Evolutionary conservation across 2,113 vertebrate genomes (phyloP).

Genomic region (Campylorhamphus procurvoides): DNA sequence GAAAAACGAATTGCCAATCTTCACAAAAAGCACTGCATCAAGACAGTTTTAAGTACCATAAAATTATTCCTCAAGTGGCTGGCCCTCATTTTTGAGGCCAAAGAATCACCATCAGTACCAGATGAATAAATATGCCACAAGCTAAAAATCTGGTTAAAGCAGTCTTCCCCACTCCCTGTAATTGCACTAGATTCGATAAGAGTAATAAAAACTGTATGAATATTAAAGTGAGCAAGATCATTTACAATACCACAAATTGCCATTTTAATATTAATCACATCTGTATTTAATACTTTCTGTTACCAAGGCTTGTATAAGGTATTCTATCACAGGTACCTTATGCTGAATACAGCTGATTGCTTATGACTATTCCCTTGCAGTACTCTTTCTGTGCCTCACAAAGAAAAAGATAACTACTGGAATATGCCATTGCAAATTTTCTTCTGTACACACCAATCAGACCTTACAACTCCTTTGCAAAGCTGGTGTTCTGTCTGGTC

Average conservation of each 20-base stretch:
- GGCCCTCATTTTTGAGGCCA: neutral
- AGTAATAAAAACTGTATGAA: neutral
- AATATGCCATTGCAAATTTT: neutral
- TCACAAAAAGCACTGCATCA: neutral
- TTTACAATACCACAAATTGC: neutral
- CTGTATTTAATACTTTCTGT: neutral
- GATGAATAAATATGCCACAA: neutral
- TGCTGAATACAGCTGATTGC: neutral
- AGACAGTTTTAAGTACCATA: neutral
- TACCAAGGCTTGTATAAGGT: neutral
- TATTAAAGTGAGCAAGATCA: neutral
- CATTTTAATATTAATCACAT: neutral
- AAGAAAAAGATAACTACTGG: neutral
- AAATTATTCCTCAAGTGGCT: neutral
- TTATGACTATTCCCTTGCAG: neutral
- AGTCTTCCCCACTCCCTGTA: neutral
- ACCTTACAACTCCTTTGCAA: neutral
- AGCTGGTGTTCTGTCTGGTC: neutral
- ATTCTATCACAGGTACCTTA: neutral
- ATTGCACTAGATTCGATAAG: neutral
- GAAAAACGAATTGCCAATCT: neutral
- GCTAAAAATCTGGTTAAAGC: neutral
- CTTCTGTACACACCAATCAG: neutral
- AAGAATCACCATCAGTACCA: neutral
- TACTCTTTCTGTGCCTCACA: neutral